Base-by-base conservation (phyloP, 1,140 invertebrate genomes). In the Acromyrmex charruanus region DNA sequence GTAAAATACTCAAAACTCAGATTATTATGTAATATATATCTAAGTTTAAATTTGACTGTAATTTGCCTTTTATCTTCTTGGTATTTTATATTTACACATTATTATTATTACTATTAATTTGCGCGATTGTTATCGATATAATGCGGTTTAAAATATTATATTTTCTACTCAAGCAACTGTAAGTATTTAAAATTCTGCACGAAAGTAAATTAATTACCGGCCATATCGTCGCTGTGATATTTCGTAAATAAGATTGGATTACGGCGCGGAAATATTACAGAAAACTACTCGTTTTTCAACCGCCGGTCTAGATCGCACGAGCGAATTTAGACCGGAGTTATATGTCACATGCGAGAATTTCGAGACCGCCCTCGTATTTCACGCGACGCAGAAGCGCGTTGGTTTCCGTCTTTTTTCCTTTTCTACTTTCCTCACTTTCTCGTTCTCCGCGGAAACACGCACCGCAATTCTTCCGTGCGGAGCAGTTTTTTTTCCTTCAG, bases 351-450 rank as follows among this genome's bases (percentile, higher is more conserved):
- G 88, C 85, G 39, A 87, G 88, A 87, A 84, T 89, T 66, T 59
- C 16, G 31, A 31, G 39, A 71, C 77, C 25, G 51, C 80, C 85
- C 25, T 63, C 35, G 25, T 25, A 61, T 25, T 88, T 28, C 87
- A 87, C 89, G 88, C 88, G 66, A 68, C 85, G 84, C 59, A 59
- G 71, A 65, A 88, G 66, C 72, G 61, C 85, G 88, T 80, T 80
- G 44, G 69, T 81, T 85, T 35, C 49, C 58, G 16, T 55, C 21
- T 28, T 12, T 51, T 58, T 63, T 28, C 21, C 14, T 28, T 35
- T 66, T 51, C 44, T 39, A 10, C 25, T 61, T 7, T 51, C 28
- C 72, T 75, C 80, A 16, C 49, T 58, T 82, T 74, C 39, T 69
- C 68, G 49, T 49, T 14, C 39, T 79, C 80, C 72, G 68, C 85